Evolutionary conservation across 2,113 vertebrate species (phyloP), one percentile per base, ranked within the genome.

Genomic region (Stigmatopora nigra): DNA sequence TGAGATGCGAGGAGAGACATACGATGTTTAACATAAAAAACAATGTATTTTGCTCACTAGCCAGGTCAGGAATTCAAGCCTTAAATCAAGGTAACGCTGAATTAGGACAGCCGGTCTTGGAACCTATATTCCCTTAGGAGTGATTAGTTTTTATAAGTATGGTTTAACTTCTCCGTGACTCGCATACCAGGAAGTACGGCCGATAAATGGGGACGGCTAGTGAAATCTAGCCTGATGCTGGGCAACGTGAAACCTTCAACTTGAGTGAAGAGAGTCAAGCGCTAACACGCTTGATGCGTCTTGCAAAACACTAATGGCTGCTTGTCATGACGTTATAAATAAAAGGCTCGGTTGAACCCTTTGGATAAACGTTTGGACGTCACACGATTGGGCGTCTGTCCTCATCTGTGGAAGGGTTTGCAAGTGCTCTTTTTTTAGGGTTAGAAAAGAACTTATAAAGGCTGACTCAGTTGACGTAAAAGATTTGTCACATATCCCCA

Each of bases 141-240:
- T 10, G 55, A 57, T 25, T 25, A 55, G 22, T 55, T 55, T 55
- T 12, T 55, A 31, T 31, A 20, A 55, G 52, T 7, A 15, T 55
- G 20, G 20, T 15, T 11, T 0, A n/a, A 52, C 48, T 47, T 48
- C 72, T n/a, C 20, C 19, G 22, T 69, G 71, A 81, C 65, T 69
- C 64, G 53, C 70, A 73, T 60, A 36, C 63, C 75, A 74, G 76
- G 20, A n/a, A 53, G 56, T 11, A 12, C n/a, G 60, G 75, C 67
- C 73, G 72, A 78, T 77, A 82, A 79, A 86, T 20, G 78, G 73
- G 81, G 78, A 72, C 35, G 73, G 77, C 79, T 81, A 84, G 86
- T 84, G 82, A 79, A 82, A 83, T 77, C 51, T 38, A 65, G 55
- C 67, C 63, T 56, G 70, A 80, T 59, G 70, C 72, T 71, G 20